These are phyloP conservation scores for Eupeodes luniger DNA, from an alignment of 2,888 invertebrate species.

Conservation along the genomic window DNA sequence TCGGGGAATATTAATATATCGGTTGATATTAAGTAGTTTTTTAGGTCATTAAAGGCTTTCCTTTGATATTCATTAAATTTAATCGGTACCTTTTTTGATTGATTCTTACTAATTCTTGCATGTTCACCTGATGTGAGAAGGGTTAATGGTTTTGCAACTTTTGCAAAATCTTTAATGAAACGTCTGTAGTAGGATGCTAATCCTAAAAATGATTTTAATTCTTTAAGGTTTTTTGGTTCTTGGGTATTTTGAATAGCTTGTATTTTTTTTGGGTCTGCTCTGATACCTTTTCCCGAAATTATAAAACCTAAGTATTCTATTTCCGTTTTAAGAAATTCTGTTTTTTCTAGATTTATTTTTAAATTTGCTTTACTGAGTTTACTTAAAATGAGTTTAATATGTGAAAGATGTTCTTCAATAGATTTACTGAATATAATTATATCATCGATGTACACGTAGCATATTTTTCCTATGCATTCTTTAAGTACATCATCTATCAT, in stretches of 20 bases:
- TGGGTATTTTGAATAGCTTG: slow-evolving; percentile 50
- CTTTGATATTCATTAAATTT: slow-evolving; percentile 68
- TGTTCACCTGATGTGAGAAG: background rate
- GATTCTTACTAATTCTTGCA: background rate
- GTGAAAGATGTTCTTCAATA: slow-evolving; percentile 32
- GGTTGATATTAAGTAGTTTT: background rate
- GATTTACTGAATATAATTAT: slow-evolving; percentile 55
- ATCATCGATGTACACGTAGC: slow-evolving; percentile 57
- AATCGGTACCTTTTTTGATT: background rate
- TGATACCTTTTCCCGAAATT: slow-evolving; percentile 54
- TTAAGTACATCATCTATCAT: too few species aligned
- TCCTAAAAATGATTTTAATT: slow-evolving; percentile 40
- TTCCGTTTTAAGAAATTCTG: slow-evolving; percentile 54
- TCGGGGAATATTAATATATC: slow-evolving; percentile 2
- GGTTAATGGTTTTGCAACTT: slow-evolving; percentile 29
- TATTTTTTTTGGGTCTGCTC: slow-evolving; percentile 54
- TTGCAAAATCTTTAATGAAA: slow-evolving; percentile 44
- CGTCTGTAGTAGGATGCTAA: slow-evolving; percentile 27
- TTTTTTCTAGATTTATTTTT: slow-evolving; percentile 56
- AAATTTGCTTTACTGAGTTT: slow-evolving; percentile 37
- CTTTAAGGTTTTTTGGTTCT: slow-evolving; percentile 50
- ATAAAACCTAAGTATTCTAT: slow-evolving; percentile 65
- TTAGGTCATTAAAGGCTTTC: slow-evolving; percentile 19
- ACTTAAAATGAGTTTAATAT: slow-evolving; percentile 56
- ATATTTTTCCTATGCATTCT: background rate